These are phyloP conservation scores for Clarias platycephalus DNA, from an alignment of 2,797 vertebrate genomes.

Conservation along the genomic window DNA sequence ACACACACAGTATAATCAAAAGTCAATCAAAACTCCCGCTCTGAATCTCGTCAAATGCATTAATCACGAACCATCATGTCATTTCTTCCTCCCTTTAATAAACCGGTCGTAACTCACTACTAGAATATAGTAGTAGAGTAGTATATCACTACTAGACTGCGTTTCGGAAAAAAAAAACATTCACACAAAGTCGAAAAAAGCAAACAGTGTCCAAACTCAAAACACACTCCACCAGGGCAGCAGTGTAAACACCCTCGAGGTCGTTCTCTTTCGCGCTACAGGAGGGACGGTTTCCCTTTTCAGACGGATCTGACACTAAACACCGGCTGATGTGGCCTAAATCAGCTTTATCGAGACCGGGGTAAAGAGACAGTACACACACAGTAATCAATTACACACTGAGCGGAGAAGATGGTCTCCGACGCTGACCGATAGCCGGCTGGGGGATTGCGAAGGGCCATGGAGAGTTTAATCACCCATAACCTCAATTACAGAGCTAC, in stretches of 20 bases:
- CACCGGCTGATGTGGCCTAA: slow-evolving; percentile 38
- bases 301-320: slow-evolving; percentile 37
- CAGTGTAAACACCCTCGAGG: slow-evolving; percentile 21
- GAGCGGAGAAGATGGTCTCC: slow-evolving; percentile 46
- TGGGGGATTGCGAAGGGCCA: slow-evolving; percentile 75
- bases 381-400: slow-evolving; percentile 54
- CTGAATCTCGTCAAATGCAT: background rate
- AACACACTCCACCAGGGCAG: background rate
- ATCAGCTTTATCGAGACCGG: slow-evolving; percentile 38
- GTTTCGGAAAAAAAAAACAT: background rate
- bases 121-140: too few relatives aligned
- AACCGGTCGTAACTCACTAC: background rate
- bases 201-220: background rate
- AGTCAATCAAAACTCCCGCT: background rate
- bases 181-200: background rate
- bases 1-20: slow-evolving; percentile 6
- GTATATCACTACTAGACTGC: too few relatives aligned
- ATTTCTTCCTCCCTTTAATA: background rate
- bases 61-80: background rate
- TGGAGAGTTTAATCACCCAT: slow-evolving; percentile 84
- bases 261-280: slow-evolving; percentile 2
- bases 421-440: slow-evolving; percentile 75
- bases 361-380: slow-evolving; percentile 38
- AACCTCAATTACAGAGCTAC: slow-evolving; percentile 80
- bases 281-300: slow-evolving; percentile 37